Percentiles rank a stretch among this genome's conserved stretches.
Evolutionary conservation across 2,888 invertebrate genomes (phyloP).

Genomic region (Onchidella celtica): DNA sequence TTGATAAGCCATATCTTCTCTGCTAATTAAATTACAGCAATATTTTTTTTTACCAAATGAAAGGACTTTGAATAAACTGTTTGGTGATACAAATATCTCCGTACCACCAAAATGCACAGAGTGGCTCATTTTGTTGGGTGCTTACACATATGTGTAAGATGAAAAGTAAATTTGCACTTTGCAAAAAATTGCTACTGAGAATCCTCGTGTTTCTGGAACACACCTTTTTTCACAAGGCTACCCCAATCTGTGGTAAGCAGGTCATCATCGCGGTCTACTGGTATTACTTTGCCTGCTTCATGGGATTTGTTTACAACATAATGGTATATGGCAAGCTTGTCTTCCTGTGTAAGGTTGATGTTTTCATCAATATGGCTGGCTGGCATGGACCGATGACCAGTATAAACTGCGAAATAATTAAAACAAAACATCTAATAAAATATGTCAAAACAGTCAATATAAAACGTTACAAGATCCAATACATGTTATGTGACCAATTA

Average conservation of each 20-base stretch:
- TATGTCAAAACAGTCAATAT: too few species aligned
- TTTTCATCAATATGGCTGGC: conserved; percentile 67
- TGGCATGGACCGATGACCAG: conserved; percentile 69
- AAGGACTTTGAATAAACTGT: too few species aligned
- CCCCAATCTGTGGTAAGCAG: conserved; percentile 66
- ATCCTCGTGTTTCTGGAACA: too few species aligned
- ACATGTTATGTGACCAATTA: too few species aligned
- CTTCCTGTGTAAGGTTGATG: conserved; percentile 67
- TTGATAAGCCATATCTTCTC: too few species aligned
- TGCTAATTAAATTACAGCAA: too few species aligned
- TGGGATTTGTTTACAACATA: conserved; percentile 69
- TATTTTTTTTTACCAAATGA: too few species aligned
- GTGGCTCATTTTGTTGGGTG: not conserved
- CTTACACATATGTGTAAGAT: too few species aligned
- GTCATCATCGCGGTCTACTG: conserved; percentile 68
- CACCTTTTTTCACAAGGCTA: conserved; percentile 59
- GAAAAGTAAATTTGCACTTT: too few species aligned
- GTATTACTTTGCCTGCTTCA: conserved; percentile 62
- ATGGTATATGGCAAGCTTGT: conserved; percentile 74
- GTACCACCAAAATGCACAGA: not conserved
- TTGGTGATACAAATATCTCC: too few species aligned
- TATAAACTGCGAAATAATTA: conserved; percentile 61
- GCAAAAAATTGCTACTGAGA: too few species aligned
- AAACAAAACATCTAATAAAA: not conserved
- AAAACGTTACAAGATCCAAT: too few species aligned